Conservation (phyloP, 2,113 vertebrate species). For the Nerophis ophidion region DNA sequence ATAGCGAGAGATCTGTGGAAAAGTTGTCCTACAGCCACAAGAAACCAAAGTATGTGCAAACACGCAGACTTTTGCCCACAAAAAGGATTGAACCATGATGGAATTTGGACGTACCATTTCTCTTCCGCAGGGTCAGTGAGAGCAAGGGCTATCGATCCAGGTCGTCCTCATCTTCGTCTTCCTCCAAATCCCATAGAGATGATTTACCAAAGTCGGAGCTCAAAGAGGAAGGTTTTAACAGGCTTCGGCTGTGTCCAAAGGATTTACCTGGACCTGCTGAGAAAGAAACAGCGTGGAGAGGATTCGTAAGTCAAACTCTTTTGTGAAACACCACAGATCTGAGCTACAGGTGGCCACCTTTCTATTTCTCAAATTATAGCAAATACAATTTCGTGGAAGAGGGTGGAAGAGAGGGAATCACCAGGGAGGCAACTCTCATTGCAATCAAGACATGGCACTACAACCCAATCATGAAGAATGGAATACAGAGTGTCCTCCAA, state of each 20-base stretch:
- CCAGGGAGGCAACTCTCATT: conserved; percentile 76
- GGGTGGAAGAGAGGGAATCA: conserved; percentile 85
- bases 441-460: conserved; percentile 68
- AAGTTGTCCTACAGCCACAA: conserved; percentile 83
- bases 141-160: conserved; percentile 84
- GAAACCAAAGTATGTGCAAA: conserved; percentile 74
- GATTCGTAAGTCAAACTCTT: conserved; percentile 79
- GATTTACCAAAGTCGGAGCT: conserved; percentile 78
- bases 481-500: conserved; percentile 88
- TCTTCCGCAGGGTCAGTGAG: conserved; percentile 78
- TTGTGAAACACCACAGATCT: background rate
- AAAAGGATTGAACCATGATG: background rate
- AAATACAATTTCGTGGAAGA: conserved; percentile 85
- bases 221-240: conserved; percentile 77
- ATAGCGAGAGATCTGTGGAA: conserved; percentile 80
- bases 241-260: conserved; percentile 73
- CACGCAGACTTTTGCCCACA: background rate
- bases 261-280: conserved; percentile 75
- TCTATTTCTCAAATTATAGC: conserved; percentile 55
- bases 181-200: conserved; percentile 69
- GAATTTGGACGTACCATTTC: conserved; percentile 9
- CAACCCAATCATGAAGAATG: conserved; percentile 81
- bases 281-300: conserved; percentile 74
- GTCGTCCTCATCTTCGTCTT: conserved; percentile 83
- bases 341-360: background rate